A percentile compares a stretch with the other conserved stretches of the same genome.
These are phyloP conservation scores for Cynocephalus volans DNA, from an alignment of 2,113 vertebrate genomes.

Conservation along the genomic window DNA sequence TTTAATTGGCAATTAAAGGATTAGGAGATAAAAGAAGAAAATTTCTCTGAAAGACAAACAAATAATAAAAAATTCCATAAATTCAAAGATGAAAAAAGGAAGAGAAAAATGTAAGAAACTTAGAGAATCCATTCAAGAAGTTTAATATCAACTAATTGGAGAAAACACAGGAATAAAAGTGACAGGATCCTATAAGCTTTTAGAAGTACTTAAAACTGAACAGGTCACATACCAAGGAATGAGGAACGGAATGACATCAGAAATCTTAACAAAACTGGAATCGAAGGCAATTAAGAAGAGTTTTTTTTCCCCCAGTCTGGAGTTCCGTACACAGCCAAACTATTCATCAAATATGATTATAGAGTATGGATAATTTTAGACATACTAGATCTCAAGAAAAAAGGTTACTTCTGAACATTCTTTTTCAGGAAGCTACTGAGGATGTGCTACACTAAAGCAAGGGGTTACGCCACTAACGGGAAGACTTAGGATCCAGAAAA, in stretches of 20 bases:
- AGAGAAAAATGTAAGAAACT: too few species aligned
- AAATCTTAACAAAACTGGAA: slow-evolving; percentile 11
- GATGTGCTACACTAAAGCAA: background rate
- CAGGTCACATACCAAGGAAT: background rate
- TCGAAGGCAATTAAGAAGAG: background rate
- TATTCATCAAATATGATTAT: background rate
- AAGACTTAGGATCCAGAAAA: background rate
- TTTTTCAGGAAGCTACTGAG: slow-evolving; percentile 2
- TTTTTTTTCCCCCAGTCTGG: too few species aligned
- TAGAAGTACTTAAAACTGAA: background rate
- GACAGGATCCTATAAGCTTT: background rate
- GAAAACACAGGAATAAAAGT: background rate
- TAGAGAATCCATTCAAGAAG: too few species aligned
- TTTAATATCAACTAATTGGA: background rate
- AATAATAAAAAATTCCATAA: background rate
- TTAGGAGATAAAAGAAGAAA: background rate
- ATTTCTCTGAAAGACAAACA: background rate
- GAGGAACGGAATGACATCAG: background rate
- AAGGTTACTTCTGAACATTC: background rate
- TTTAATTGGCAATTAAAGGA: background rate
- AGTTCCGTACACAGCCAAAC: background rate
- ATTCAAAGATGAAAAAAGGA: background rate
- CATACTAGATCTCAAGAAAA: background rate
- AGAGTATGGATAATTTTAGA: background rate
- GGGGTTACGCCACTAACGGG: background rate